A percentile compares a stretch with the other conserved stretches of the same genome.
phyloP scores from a whole-genome alignment of 92 coral and sea anemone species.

The Bergia puertoricense region DNA sequence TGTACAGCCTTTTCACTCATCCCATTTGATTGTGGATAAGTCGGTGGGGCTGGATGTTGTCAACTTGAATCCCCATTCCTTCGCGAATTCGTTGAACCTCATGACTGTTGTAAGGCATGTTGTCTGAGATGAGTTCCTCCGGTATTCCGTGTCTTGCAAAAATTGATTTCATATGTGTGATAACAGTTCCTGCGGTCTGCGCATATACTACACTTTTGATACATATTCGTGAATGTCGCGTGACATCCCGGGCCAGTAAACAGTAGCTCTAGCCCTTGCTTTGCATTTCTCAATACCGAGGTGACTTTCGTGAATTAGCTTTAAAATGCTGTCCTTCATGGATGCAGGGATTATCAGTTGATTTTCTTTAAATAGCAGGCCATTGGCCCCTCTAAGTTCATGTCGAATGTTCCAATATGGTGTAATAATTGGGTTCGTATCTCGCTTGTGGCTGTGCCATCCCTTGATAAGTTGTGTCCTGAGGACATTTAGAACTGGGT shows the following conservation, averaged over 20 bases:
- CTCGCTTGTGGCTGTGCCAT: constrained; percentile 32
- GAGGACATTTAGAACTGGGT: constrained; percentile 18
- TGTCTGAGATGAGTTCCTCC: constrained; percentile 67
- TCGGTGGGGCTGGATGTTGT: constrained; percentile 65
- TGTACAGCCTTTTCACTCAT: constrained; percentile 59
- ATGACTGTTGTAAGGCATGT: constrained; percentile 64
- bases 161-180: constrained; percentile 59
- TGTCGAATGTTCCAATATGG: constrained; percentile 46
- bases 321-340: constrained; percentile 19
- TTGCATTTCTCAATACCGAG: constrained; percentile 45
- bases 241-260: constrained; percentile 60
- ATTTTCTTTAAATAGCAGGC: constrained; percentile 43
- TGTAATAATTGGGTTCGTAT: constrained; percentile 10
- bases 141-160: constrained; percentile 70
- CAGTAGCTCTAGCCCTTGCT: constrained; percentile 43
- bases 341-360: constrained; percentile 36
- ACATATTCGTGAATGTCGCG: constrained; percentile 36
- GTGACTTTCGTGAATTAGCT: constrained; percentile 50
- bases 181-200: constrained; percentile 57
- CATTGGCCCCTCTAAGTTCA: constrained; percentile 50
- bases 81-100: constrained; percentile 66
- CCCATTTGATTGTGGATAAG: constrained; percentile 62
- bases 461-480: constrained; percentile 22
- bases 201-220: constrained; percentile 45
- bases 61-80: constrained; percentile 62